phyloP scores from a whole-genome alignment of 64 coral and sea anemone species.

The Pocillopora verrucosa region DNA sequence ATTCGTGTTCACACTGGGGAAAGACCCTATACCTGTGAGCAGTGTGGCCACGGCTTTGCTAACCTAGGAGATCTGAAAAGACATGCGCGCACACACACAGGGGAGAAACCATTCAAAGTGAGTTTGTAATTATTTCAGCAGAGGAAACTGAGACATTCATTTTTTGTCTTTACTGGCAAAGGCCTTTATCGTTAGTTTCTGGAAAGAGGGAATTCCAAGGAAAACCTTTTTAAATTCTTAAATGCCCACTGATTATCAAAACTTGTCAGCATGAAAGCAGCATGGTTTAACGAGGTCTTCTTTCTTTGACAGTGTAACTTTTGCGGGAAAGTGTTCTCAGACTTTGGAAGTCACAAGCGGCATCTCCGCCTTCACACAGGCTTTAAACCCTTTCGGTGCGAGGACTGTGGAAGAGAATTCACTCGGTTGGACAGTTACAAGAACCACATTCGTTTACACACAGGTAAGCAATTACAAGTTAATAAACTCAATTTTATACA shows the following conservation, averaged over 20 bases:
- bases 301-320: slow-evolving; percentile 75
- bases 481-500: background rate
- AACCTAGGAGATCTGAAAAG: slow-evolving; percentile 92
- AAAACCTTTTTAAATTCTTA: background rate
- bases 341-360: slow-evolving; percentile 95
- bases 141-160: background rate
- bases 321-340: slow-evolving; percentile 91
- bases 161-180: background rate
- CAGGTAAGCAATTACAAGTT: slow-evolving; percentile 27
- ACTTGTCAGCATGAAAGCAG: background rate
- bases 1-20: slow-evolving; percentile 92
- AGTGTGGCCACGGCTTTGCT: slow-evolving; percentile 81
- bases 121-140: background rate
- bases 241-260: background rate
- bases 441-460: slow-evolving; percentile 88
- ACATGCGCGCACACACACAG: slow-evolving; percentile 84
- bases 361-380: slow-evolving; percentile 97
- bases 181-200: background rate
- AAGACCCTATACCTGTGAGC: slow-evolving; percentile 85
- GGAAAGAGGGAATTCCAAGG: no score
- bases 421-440: slow-evolving; percentile 98
- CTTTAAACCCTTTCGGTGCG: slow-evolving; percentile 86
- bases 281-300: background rate
- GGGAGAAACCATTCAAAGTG: slow-evolving; percentile 96
- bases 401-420: slow-evolving; percentile 86